These are phyloP conservation scores for Ornithorhynchus anatinus DNA, from an alignment of 2,113 vertebrate genomes.

Conservation along the genomic window DNA sequence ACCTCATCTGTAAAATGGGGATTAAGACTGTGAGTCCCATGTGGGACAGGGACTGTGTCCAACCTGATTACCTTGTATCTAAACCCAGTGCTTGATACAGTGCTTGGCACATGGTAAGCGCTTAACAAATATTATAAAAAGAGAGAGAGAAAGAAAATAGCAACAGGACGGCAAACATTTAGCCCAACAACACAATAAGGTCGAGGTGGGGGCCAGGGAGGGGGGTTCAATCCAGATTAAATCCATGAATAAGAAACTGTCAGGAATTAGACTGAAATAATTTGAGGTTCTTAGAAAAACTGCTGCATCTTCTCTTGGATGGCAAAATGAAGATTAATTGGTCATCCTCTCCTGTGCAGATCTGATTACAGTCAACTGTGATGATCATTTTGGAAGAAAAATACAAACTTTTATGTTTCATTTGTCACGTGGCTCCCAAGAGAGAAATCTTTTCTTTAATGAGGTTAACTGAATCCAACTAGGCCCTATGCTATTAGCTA, in stretches of 20 bases:
- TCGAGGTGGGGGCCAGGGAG: too few relatives aligned
- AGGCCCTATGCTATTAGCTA: neutral
- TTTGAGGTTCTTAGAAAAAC: neutral
- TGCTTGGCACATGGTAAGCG: too few relatives aligned
- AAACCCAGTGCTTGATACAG: too few relatives aligned
- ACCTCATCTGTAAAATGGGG: too few relatives aligned
- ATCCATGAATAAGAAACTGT: neutral
- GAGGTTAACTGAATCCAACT: slow-evolving; percentile 24
- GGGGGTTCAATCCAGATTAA: neutral
- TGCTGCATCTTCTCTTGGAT: neutral
- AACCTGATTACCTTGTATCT: too few relatives aligned
- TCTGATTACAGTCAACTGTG: neutral
- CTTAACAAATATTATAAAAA: neutral
- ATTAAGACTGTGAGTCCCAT: too few relatives aligned
- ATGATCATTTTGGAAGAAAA: slow-evolving; percentile 12
- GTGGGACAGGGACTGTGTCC: too few relatives aligned
- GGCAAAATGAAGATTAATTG: neutral
- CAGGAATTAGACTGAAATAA: neutral
- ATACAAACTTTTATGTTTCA: slow-evolving; percentile 7
- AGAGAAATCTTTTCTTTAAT: slow-evolving; percentile 1
- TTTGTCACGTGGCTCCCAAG: neutral
- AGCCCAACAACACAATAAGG: too few relatives aligned
- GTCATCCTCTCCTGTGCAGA: neutral
- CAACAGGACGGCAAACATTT: neutral
- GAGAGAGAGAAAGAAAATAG: neutral